Base-by-base conservation (phyloP, 1,140 invertebrate species). In the Apis laboriosa region DNA sequence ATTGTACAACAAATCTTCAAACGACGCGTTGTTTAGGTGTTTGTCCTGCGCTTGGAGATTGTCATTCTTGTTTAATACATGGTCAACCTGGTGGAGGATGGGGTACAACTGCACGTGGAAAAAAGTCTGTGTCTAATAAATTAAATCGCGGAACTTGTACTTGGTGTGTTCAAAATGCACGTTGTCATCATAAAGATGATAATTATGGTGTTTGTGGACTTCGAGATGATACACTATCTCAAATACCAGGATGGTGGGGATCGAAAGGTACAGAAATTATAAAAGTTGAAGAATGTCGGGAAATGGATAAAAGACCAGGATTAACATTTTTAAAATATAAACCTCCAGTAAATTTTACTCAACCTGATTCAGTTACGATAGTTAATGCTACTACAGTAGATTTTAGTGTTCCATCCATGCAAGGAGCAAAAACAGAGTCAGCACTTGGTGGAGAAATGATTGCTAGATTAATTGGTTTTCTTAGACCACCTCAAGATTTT, bases 131-230 rank as follows among this genome's bases (percentile, higher is more conserved):
- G 34, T 97, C 97, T 49, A 96, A 96, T 84, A 97, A 97, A 89
- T 92, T 97, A 58, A 96, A 94, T 77, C 93, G 97, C 4, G 96
- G 96, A 61, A 96, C 97, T 74, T 99, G 98, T 92, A 97, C 96
- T 34, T 99, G 98, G 98, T 98, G 98, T 92, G 98, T 98, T 1
- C 97, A 98, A 91, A 98, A 98, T 90, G 97, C 97, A 0, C 95
- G 96, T n/a, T 98, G 98, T 92, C 97, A 98, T 92, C 96, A 97
- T 87, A 97, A 97, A 89, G 96, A 98, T 90, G 97, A 97, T 92
- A 97, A 97, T 92, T 97, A 97, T 87, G 97, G 97, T 0, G 96
- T 97, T 8, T 98, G 97, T 89, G 97, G 97, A 1, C 88, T 95
- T 61, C 93, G 95, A 75, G 97, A 97, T 89, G 97, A 97, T 87